phyloP scores from a whole-genome alignment of 2,113 vertebrate genomes.

The Ibidorhyncha struthersii region DNA sequence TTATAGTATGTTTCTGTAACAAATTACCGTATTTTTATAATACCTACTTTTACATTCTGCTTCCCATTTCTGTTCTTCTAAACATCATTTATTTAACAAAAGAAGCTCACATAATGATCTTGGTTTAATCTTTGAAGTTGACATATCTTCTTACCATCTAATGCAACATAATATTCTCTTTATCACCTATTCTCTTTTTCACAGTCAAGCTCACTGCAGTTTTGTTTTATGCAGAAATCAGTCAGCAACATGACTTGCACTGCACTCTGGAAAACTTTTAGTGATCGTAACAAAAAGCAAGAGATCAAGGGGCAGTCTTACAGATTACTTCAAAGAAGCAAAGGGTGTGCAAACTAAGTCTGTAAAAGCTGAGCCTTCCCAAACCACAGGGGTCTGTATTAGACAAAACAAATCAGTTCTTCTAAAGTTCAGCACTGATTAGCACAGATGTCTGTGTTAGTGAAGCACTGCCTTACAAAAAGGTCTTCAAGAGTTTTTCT shows the following conservation, averaged over 20 bases:
- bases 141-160: neutral
- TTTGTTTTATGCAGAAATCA: constrained; percentile 35
- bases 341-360: neutral
- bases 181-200: constrained; percentile 53
- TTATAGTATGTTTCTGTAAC: neutral
- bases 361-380: neutral
- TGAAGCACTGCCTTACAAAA: neutral
- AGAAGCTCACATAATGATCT: constrained; percentile 46
- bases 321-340: neutral
- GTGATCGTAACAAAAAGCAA: neutral
- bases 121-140: constrained; percentile 44
- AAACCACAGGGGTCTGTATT: neutral
- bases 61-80: neutral
- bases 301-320: constrained; percentile 1
- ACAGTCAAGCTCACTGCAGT: neutral
- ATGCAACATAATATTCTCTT: constrained; percentile 41
- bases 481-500: neutral
- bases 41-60: neutral
- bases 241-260: neutral
- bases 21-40: neutral
- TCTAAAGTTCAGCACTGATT: neutral
- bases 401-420: neutral
- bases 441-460: neutral
- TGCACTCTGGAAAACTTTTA: neutral
- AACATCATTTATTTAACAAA: constrained; percentile 64